Base-by-base conservation (phyloP, 2,113 vertebrate species). In the Hydropotes inermis region DNA sequence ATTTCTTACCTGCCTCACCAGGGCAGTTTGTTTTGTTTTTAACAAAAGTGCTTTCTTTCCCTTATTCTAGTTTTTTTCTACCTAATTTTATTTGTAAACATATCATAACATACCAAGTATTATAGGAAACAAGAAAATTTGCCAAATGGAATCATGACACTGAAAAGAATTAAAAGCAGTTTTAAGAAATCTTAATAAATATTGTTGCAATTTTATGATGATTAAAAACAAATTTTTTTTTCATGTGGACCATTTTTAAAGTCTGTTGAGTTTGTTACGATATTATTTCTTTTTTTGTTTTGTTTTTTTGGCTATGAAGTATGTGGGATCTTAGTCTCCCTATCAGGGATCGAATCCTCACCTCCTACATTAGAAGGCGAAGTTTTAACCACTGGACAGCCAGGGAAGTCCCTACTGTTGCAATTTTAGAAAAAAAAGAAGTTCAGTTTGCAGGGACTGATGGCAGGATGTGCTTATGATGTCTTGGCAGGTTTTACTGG, bases 121-220 rank as follows among this genome's bases (percentile, higher is more conserved):
- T 79, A 82, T 9, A 81, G 83, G 39, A 74, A 87, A 81, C 8
- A 14, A 88, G 79, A 91, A 89, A 45, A 89, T 39, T 2, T 79
- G 83, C 12, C 64, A 87, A 17, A 39, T 84, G 47, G 25, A 52
- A 96, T 39, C 10, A 33, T 60, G 60, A 64, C 9, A 36, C 60
- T 60, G 55, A 58, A 64, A 25, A 92, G 36, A 87, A 81, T 92
- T 91, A 57, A 76, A 94, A 94, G 13, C 28, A 30, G 21, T 60
- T 89, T 93, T 64, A 76, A 93, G 55, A 91, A 96, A 76, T 45
- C 45, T 79, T 96, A 39, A 30, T 54, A 67, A 94, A 45, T 47
- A 14, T 19, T 25, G 64, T 6, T 61, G 4, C 2, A 14, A 43
- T 43, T 85, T 90, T 81, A 96, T 43, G 36, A 76, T 76, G 70